phyloP scores from a whole-genome alignment of 2,113 vertebrate genomes.

The Peromyscus maniculatus region DNA sequence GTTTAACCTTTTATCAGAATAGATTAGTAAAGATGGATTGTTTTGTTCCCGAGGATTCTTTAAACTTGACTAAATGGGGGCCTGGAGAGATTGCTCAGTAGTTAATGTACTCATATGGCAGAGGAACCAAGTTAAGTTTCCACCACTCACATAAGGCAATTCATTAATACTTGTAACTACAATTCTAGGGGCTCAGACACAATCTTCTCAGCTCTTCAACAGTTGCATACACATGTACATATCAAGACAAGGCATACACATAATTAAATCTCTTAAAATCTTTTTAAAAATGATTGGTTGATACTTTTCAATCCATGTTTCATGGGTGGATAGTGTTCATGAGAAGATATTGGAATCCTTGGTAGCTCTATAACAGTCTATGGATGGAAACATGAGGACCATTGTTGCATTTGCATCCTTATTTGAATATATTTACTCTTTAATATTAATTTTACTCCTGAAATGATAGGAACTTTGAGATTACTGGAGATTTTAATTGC shows the following conservation, averaged over 20 bases:
- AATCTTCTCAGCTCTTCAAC: too few relatives aligned
- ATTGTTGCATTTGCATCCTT: background rate
- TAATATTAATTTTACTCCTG: background rate
- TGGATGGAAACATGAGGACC: background rate
- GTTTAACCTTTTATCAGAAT: conserved; percentile 12
- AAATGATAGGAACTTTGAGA: background rate
- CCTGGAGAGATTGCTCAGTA: background rate
- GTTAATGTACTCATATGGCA: background rate
- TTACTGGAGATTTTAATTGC: background rate
- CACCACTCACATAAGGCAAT: background rate
- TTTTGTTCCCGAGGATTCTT: background rate
- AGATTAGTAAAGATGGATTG: background rate
- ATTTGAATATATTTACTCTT: background rate
- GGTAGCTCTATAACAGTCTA: background rate
- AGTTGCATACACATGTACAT: background rate
- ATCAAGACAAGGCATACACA: background rate
- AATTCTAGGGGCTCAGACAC: background rate
- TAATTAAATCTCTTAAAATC: background rate
- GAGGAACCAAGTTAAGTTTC: background rate
- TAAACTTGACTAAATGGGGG: background rate
- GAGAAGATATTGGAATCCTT: background rate
- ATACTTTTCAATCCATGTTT: background rate
- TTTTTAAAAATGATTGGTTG: background rate
- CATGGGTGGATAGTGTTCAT: background rate
- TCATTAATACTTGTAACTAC: background rate